Percentiles rank a stretch among this genome's conserved stretches.
Conservation (phyloP, 2,797 vertebrate species). For the Brachyrhaphis roseni region DNA sequence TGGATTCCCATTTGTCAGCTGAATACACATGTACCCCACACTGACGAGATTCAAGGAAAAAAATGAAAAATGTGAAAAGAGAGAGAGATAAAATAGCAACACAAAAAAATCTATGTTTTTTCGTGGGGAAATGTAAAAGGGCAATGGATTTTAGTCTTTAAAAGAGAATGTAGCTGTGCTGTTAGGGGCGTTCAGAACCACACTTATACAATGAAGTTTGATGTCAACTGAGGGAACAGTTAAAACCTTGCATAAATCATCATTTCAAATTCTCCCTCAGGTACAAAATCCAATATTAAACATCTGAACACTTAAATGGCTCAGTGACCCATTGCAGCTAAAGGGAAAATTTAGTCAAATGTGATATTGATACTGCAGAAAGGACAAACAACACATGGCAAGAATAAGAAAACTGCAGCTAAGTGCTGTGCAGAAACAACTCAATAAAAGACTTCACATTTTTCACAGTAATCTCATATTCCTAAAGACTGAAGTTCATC, state of each 20-base stretch:
- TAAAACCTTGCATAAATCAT: conserved; percentile 57
- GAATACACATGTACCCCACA: conserved; percentile 33
- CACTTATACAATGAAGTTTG: conserved; percentile 19
- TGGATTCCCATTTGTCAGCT: conserved; percentile 68
- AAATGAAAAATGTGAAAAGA: neutral
- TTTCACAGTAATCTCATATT: conserved; percentile 33
- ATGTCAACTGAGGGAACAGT: conserved; percentile 22
- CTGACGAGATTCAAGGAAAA: conserved; percentile 40
- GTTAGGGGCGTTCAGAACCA: conserved; percentile 20
- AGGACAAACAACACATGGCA: conserved; percentile 34
- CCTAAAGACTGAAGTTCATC: conserved; percentile 23
- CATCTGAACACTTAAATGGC: conserved; percentile 60
- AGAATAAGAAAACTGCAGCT: conserved; percentile 16
- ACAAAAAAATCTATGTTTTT: neutral
- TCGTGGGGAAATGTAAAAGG: conserved; percentile 5
- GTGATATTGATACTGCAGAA: conserved; percentile 39
- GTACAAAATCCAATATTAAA: conserved; percentile 58
- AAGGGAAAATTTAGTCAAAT: conserved; percentile 40
- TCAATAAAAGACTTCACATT: conserved; percentile 32
- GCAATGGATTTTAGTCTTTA: neutral
- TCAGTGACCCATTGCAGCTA: conserved; percentile 49
- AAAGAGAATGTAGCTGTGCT: neutral
- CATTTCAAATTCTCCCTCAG: conserved; percentile 37
- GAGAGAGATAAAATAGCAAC: conserved; percentile 5
- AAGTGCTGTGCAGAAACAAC: conserved; percentile 14